Percentiles rank a stretch among this genome's conserved stretches.
Evolutionary conservation across 92 coral and sea anemone species (phyloP).

Genomic region (Ricordea florida): DNA sequence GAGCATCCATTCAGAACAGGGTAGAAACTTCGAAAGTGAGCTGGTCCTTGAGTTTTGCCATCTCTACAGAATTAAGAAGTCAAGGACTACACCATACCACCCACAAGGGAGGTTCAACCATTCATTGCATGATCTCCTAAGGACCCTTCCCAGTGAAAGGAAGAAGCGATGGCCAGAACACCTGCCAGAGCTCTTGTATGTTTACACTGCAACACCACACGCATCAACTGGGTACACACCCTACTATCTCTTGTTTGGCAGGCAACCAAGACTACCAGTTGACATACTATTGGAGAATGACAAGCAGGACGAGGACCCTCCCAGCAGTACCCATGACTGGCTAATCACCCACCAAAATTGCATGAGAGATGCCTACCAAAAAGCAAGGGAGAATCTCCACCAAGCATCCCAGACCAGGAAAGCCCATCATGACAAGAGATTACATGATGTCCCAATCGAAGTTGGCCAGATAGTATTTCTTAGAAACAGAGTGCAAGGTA

Average conservation of each 20-base stretch:
- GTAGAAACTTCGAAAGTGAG: conserved; percentile 59
- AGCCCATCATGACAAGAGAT: conserved; percentile 8
- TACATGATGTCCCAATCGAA: conserved; percentile 11
- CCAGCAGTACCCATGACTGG: conserved; percentile 18
- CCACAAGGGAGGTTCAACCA: conserved; percentile 66
- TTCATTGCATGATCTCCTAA: conserved; percentile 58
- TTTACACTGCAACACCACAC: conserved; percentile 76
- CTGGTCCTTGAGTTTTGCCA: conserved; percentile 54
- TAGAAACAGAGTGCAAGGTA: conserved; percentile 29
- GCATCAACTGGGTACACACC: conserved; percentile 59
- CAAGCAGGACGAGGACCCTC: not conserved
- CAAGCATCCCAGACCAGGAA: conserved; percentile 38
- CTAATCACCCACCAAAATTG: conserved; percentile 28
- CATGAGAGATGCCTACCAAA: conserved; percentile 58
- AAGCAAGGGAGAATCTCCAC: conserved; percentile 65
- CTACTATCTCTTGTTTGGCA: conserved; percentile 56
- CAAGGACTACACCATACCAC: conserved; percentile 68
- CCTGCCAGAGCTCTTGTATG: conserved; percentile 60
- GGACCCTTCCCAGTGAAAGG: conserved; percentile 37
- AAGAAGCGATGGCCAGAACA: conserved; percentile 68
- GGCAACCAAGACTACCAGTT: conserved; percentile 42
- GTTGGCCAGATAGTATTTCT: conserved; percentile 24
- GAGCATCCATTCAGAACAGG: conserved; percentile 71
- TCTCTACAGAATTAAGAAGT: conserved; percentile 53
- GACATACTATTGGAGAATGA: conserved; percentile 35